Base-by-base conservation (phyloP, 1,140 invertebrate species). In the Heliothis virescens region DNA sequence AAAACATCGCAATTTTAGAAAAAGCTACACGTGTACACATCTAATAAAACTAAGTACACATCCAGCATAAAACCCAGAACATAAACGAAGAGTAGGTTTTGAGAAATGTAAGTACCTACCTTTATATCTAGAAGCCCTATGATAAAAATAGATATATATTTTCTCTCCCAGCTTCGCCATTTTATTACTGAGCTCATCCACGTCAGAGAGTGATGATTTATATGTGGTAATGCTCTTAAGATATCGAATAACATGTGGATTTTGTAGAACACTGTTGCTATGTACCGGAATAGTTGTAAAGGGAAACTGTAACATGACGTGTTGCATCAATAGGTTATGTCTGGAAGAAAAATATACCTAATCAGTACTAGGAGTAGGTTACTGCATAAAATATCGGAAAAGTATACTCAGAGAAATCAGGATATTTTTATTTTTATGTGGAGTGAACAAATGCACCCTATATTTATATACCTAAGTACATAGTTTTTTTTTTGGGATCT, bases 171-270 rank as follows among this genome's bases (percentile, higher is more conserved):
- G 12, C 34, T 47, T 16, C 11, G 63, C 47, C 48, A 67, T 48
- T 50, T 50, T 50, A 67, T 41, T 48, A 47, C 29, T 16, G 7
- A 47, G 55, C 71, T 74, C 34, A 52, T 50, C 21, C 47, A 74
- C 71, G 71, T 74, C 71, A 74, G 55, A 73, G 26, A 34, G 29
- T 41, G 34, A 74, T 74, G 71, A 74, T 74, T 74, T 74, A 74
- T 74, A 74, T 21, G 52, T 26, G 13, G 48, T 15, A 29, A 52
- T 16, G 55, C 71, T 59, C 71, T 74, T 59, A 74, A 47, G 53
- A 59, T 74, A 74, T 57, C 53, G n/a, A 60, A 41, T 59, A 60
- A 60, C 71, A 74, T n/a, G 12, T 53, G 48, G 13, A 18, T 18
- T 15, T 50, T 67, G 57, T 72, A 53, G 47, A 55, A 71, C 15